Evolutionary conservation across 2,888 invertebrate genomes (phyloP).

Genomic region (Nomada ruficornis): DNA sequence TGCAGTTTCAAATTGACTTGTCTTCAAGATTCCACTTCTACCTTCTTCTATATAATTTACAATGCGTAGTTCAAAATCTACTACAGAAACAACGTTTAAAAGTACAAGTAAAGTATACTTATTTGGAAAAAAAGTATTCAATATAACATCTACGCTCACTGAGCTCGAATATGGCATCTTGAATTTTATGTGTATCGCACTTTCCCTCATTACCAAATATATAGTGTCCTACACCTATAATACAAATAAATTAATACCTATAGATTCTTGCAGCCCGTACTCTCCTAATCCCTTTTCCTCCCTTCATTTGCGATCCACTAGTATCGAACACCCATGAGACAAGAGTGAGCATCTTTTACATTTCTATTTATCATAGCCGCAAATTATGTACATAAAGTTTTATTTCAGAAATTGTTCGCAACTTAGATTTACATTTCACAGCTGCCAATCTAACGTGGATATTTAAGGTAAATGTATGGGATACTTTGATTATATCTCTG

Average conservation of each 20-base stretch:
- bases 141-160: neutral
- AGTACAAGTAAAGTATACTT: no score
- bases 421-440: conserved; percentile 45
- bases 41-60: no score
- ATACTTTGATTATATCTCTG: neutral
- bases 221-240: neutral
- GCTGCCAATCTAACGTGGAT: conserved; percentile 1
- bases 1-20: no score
- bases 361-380: conserved; percentile 42
- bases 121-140: neutral
- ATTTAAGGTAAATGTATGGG: conserved; percentile 13
- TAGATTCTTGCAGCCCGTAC: no score
- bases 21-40: no score
- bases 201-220: no score
- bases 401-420: conserved; percentile 20
- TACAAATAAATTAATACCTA: neutral
- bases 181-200: neutral
- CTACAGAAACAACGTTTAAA: no score
- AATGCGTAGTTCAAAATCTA: no score
- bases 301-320: no score
- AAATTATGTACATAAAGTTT: conserved; percentile 58
- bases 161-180: neutral
- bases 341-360: conserved; percentile 23
- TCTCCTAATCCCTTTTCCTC: neutral
- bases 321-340: neutral